Base-by-base conservation (phyloP, 1,140 invertebrate genomes). In the Apolygus lucorum region DNA sequence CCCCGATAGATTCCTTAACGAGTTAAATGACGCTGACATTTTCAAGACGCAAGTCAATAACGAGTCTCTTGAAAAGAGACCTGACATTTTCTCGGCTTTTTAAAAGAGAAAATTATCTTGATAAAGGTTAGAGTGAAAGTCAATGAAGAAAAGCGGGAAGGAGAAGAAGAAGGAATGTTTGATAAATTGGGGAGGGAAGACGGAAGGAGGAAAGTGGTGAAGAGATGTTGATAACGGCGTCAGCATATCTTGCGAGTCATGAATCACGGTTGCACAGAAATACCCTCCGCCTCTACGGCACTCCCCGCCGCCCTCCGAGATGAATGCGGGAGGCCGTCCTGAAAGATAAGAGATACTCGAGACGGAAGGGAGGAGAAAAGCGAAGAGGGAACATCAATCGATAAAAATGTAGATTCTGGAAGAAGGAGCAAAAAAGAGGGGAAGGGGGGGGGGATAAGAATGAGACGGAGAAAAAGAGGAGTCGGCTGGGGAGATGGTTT, bases 331-430 rank as follows among this genome's bases (percentile, higher is more conserved):
- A 22, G 22, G 11, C 24, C n/a, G 67, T 17, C 34, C 42, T 52
- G n/a, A 66, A 28, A 13, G 26, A 26, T 11, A 24, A 27, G 64
- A 66, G 17, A 42, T 24, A 42, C 2, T 42, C 29, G 21, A 13
- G 29, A 17, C 8, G 25, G 27, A 25, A 49, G 27, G 29, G 28
- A 1, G 52, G 65, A 13, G 52, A 25, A n/a, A 63, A 65, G 17
- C 52, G 65, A 27, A 14, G 27, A 8, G 25, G 62, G 52, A 67
- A 42, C 26, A 34, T 24, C 17, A 67, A 65, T 67, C 34, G 26
- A 64, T 28, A 62, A 59, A 59, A 59, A 70, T 28, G 52, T 28
- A 59, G 64, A 68, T 25, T 68, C 17, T n/a, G 59, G 13, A 62
- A 22, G 59, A 59, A 28, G 59, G 54, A 27, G 14, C 28, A 13